A percentile compares a stretch with the other conserved stretches of the same genome.
Evolutionary conservation across 2,888 invertebrate genomes (phyloP).

Genomic region (Tenthredo amoena): DNA sequence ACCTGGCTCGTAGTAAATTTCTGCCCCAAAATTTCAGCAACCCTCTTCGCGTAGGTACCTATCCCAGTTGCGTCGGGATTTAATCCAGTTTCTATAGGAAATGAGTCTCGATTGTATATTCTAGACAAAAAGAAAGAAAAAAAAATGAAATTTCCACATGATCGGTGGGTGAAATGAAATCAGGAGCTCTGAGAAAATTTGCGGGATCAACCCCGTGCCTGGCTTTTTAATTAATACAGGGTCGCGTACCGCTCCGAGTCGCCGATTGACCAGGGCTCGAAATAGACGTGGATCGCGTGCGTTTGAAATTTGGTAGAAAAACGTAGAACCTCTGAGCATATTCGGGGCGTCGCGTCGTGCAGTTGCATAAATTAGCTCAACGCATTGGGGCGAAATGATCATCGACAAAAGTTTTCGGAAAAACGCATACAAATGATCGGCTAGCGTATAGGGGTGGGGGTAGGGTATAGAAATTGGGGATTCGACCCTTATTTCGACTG

Average conservation of each 20-base stretch:
- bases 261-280: not conserved
- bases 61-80: conserved; percentile 7
- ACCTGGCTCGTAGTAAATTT: conserved; percentile 4
- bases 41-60: conserved; percentile 33
- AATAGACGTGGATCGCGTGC: rapidly evolving
- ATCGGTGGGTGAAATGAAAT: not conserved
- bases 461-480: conserved; percentile 30
- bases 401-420: conserved; percentile 18
- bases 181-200: not conserved
- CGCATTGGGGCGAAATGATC: conserved; percentile 2
- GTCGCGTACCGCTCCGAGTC: not conserved
- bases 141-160: not conserved
- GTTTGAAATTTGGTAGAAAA: not conserved
- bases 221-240: not conserved
- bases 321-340: no score
- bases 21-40: not conserved
- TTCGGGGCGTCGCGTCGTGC: not conserved
- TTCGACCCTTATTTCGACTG: conserved; percentile 36
- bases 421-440: conserved; percentile 42
- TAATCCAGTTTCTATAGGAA: conserved; percentile 12
- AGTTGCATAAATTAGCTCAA: not conserved
- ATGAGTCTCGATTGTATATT: not conserved
- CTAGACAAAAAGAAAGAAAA: not conserved
- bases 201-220: not conserved
- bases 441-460: not conserved